Evolutionary conservation across 2,797 vertebrate species (phyloP).

Genomic region (Arctocebus calabarensis): DNA sequence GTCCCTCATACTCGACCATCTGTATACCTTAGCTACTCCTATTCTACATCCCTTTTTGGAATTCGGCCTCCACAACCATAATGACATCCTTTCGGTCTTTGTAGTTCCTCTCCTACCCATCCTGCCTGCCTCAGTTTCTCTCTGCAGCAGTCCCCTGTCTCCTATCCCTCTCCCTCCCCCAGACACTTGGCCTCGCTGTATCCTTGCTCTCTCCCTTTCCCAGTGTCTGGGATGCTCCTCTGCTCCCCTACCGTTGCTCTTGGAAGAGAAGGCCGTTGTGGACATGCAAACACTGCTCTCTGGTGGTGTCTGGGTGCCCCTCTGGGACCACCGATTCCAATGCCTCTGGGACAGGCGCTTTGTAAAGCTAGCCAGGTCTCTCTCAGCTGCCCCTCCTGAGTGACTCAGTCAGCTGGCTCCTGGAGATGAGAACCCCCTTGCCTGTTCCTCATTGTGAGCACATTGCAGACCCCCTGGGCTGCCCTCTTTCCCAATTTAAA

Average conservation of each 20-base stretch:
- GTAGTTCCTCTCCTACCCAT: not conserved
- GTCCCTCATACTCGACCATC: not conserved
- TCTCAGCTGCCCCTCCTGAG: not conserved
- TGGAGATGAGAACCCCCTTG: not conserved
- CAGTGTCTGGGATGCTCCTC: not conserved
- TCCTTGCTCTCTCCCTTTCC: not conserved
- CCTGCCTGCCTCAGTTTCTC: slow-evolving; percentile 59
- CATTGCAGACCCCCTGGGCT: not conserved
- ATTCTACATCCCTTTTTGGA: not conserved
- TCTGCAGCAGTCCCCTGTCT: not conserved
- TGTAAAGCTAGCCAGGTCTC: not conserved
- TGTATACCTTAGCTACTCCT: not conserved
- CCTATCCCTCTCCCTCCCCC: too few species aligned
- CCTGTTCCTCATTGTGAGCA: not conserved
- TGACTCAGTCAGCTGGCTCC: not conserved
- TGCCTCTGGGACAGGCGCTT: not conserved
- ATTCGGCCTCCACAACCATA: not conserved
- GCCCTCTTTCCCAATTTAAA: not conserved
- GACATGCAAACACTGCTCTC: not conserved
- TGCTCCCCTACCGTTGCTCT: not conserved
- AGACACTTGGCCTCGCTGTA: not conserved
- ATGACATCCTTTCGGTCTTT: not conserved
- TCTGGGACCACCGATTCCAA: not conserved
- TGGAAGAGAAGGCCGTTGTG: not conserved
- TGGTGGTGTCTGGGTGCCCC: not conserved